These are phyloP conservation scores for Sympetrum striolatum DNA, from an alignment of 2,888 invertebrate genomes.

Conservation along the genomic window DNA sequence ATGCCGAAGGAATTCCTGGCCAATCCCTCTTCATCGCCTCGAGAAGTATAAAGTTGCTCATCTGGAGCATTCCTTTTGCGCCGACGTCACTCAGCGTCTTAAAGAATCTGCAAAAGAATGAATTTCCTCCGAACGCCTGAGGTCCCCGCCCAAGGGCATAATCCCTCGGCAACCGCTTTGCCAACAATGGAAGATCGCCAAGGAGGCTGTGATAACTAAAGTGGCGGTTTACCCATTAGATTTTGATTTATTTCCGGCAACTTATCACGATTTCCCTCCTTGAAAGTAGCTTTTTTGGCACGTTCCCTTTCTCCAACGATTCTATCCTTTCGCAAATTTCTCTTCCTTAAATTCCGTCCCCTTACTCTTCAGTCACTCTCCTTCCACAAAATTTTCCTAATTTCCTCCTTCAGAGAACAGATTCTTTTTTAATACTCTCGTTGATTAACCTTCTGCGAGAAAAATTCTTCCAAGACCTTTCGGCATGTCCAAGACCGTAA, in stretches of 20 bases:
- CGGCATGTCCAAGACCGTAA: too few relatives aligned
- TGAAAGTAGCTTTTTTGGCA: not conserved
- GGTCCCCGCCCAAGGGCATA: not conserved
- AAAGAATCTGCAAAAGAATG: not conserved
- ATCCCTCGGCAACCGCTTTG: not conserved
- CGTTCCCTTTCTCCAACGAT: not conserved
- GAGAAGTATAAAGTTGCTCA: not conserved
- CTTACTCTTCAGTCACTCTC: too few relatives aligned
- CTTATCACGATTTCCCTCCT: not conserved
- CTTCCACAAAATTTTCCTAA: too few relatives aligned
- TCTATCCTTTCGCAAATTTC: not conserved
- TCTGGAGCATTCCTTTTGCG: too few relatives aligned
- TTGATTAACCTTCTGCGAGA: too few relatives aligned
- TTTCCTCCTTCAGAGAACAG: too few relatives aligned
- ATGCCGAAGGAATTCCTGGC: not conserved
- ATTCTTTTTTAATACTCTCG: too few relatives aligned
- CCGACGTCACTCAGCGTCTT: too few relatives aligned
- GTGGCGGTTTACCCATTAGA: not conserved
- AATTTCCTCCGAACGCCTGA: not conserved
- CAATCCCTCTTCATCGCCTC: not conserved
- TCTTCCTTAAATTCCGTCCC: not conserved
- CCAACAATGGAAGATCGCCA: not conserved
- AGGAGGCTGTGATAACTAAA: not conserved
- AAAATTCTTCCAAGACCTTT: too few relatives aligned
- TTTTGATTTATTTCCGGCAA: not conserved